Evolutionary conservation across 2,113 vertebrate genomes (phyloP).

Genomic region (Capricornis sumatraensis): DNA sequence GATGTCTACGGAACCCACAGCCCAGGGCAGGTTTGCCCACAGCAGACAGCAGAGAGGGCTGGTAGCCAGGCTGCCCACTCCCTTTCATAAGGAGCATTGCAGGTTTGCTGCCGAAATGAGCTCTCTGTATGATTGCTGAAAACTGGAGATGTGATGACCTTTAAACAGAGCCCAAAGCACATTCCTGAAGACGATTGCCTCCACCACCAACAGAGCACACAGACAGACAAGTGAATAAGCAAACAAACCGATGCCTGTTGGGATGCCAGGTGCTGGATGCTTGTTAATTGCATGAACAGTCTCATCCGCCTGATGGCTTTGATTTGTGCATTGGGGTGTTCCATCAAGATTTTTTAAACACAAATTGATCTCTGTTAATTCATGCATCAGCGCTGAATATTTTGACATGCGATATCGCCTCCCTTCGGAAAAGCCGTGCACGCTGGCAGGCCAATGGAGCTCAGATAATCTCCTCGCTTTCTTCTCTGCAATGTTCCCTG

Average conservation of each 20-base stretch:
- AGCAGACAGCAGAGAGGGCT: background rate
- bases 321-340: conserved; percentile 55
- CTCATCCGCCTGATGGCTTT: conserved; percentile 27
- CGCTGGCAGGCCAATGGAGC: background rate
- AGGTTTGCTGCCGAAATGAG: background rate
- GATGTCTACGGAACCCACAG: background rate
- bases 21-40: background rate
- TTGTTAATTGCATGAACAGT: conserved; percentile 41
- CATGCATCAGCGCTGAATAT: conserved; percentile 45
- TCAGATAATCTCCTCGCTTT: background rate
- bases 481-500: background rate
- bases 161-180: background rate
- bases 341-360: conserved; percentile 46
- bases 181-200: background rate
- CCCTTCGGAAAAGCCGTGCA: background rate
- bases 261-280: background rate
- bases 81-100: background rate
- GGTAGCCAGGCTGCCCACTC: background rate
- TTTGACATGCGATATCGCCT: conserved; percentile 36
- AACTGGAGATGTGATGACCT: background rate
- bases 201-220: background rate
- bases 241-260: background rate
- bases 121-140: background rate
- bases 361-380: conserved; percentile 61
- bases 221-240: background rate